Base-by-base conservation (phyloP, 2,113 vertebrate species). In the Orthonyx spaldingii region DNA sequence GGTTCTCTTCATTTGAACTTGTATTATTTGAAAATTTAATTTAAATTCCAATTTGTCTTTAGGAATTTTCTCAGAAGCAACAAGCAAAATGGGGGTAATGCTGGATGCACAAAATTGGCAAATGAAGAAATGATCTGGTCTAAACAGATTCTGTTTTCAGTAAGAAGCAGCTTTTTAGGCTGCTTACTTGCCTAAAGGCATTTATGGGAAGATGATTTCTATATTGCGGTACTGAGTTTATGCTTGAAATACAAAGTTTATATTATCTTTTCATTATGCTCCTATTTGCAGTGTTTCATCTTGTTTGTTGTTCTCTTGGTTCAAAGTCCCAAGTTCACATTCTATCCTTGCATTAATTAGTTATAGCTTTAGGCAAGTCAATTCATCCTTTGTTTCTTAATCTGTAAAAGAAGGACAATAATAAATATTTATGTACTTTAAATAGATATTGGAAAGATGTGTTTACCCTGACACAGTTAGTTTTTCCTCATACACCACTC, bases 391-490 rank as follows among this genome's bases (percentile, higher is more conserved):
- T 85, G 37, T 87, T 96, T 80, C 89, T 70, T 42, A 28, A 49
- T 56, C 65, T 64, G 49, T 68, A 93, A 66, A 70, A 92, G 24
- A 70, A 94, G 19, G 63, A 82, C 61, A 94, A 59, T 33, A 87
- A 79, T 77, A 93, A 90, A 95, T 85, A 96, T 83, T 91, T 87
- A 79, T 60, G 59, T 66, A 70, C 46, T 74, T 68, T 33, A 93
- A 65, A 69, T 8, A 65, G 61, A 72, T 68, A 74, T 18, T 91
- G 47, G 65, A 63, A 89, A 27, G 28, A 71, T 77, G 64, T 83
- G 42, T 77, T 94, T 83, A 85, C 10, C 47, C 63, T 70, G 21
- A 75, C 52, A 78, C 35, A 64, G 37, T 65, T 39, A 47, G 13
- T 16, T 93, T 93, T 89, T 85, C 64, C 79, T 79, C 82, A 83